phyloP scores from a whole-genome alignment of 2,888 invertebrate genomes.

The Cacoxenus indagator region DNA sequence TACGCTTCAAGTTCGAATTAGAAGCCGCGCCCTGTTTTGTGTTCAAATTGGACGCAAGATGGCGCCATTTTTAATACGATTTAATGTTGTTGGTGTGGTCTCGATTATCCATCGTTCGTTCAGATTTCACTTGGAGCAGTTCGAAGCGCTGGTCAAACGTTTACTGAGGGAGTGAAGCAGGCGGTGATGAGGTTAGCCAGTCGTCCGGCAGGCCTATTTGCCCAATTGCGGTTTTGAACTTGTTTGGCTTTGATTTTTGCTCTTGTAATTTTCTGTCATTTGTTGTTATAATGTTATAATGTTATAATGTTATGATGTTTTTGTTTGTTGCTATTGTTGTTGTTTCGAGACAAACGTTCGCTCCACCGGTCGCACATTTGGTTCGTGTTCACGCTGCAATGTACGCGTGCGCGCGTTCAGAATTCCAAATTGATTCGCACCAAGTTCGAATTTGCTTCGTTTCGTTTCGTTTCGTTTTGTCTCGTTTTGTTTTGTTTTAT shows the following conservation, averaged over 20 bases:
- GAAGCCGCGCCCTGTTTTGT: too few relatives aligned
- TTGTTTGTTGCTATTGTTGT: conserved; percentile 40
- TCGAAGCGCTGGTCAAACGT: conserved; percentile 26
- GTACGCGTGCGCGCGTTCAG: too few relatives aligned
- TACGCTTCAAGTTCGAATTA: too few relatives aligned
- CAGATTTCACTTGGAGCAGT: too few relatives aligned
- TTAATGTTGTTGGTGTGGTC: too few relatives aligned
- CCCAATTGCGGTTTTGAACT: conserved; percentile 64
- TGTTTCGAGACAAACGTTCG: conserved; percentile 3
- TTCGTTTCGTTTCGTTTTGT: too few relatives aligned
- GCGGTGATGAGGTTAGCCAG: conserved; percentile 28
- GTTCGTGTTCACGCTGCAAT: conserved; percentile 43
- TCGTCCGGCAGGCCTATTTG: conserved; percentile 48
- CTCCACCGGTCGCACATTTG: too few relatives aligned
- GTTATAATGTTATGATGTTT: conserved; percentile 12
- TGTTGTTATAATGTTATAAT: neutral
- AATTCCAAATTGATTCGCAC: too few relatives aligned
- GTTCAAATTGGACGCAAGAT: too few relatives aligned
- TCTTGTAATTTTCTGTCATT: conserved; percentile 25
- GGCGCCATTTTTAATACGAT: neutral
- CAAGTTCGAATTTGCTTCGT: too few relatives aligned
- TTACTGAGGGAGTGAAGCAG: neutral
- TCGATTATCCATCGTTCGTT: too few relatives aligned
- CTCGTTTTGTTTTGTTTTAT: too few relatives aligned
- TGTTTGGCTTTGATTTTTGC: conserved; percentile 48